Evolutionary conservation across 1,140 invertebrate genomes (phyloP), one percentile per base, ranked within the genome.

Genomic region (Oncopodura yosiiana): DNA sequence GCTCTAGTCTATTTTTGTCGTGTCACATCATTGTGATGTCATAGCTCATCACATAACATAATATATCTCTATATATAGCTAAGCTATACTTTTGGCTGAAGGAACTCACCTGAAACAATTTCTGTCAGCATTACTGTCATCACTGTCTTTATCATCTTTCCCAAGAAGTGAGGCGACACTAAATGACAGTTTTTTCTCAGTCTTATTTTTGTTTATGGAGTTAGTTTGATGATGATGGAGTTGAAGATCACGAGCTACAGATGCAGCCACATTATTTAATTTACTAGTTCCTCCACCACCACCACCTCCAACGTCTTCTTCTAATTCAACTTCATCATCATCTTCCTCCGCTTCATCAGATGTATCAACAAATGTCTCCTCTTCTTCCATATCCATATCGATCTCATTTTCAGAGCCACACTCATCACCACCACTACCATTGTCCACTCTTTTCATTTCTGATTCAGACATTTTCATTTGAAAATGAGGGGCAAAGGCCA

Each of bases 111-210:
- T 61, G 56, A 56, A 64, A 42, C 54, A 60, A 26, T 48, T 61
- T 56, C 53, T 43, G 26, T 61, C 58, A 29, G 50, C 46, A 57
- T 51, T 61, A 42, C 57, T 58, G 45, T 64, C 62, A 61, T 64
- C 59, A 53, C 58, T 58, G 34, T 62, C 61, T 26, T 58, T 59
- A 29, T 62, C 61, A 38, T 58, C 53, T 50, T 62, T 61, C 12
- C 58, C 59, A 37, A 64, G 50, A 27, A 64, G 62, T 23, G 58
- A 61, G 23, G 62, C 62, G 18, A 64, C 62, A 46, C 62, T 64
- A 56, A 64, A 64, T 21, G 62, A 64, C 16, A 64, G 46, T 56
- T 64, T 64, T 53, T 64, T 64, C 51, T 61, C 58, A 61, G 62
- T 61, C 58, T 61, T 64, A 18, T 41, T 36, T 50, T 60, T 30